Evolutionary conservation across 2,888 invertebrate genomes (phyloP).

Genomic region (Drosophila mulleri): DNA sequence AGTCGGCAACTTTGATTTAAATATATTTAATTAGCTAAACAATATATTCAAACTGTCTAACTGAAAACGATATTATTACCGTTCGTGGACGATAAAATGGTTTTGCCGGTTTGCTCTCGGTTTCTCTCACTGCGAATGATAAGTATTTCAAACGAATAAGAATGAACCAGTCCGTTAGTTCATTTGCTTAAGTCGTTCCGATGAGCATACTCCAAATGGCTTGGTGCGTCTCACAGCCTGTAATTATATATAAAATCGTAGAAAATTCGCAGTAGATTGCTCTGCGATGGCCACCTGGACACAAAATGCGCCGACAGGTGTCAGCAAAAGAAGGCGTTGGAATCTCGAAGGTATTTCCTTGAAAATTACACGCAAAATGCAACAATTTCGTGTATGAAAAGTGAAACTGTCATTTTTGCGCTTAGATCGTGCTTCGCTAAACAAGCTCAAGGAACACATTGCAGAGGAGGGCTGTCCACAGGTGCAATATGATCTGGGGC

Average conservation of each 20-base stretch:
- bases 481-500: constrained; percentile 94
- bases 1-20: not conserved
- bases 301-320: constrained; percentile 82
- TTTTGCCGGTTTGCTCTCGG: too few species aligned
- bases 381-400: not conserved
- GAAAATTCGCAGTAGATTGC: constrained; percentile 34
- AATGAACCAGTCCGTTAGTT: not conserved
- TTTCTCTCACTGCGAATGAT: too few species aligned
- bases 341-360: constrained; percentile 83
- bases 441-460: constrained; percentile 87
- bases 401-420: constrained; percentile 5
- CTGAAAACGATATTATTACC: not conserved
- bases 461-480: constrained; percentile 96
- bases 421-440: constrained; percentile 84
- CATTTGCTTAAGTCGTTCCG: constrained; percentile 12
- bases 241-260: constrained; percentile 44
- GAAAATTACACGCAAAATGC: not conserved
- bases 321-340: constrained; percentile 82
- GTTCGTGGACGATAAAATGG: too few species aligned
- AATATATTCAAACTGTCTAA: not conserved
- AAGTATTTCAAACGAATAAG: not conserved
- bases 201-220: constrained; percentile 1
- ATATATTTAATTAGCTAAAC: not conserved
- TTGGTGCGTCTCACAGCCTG: constrained; percentile 13
- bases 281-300: constrained; percentile 84